phyloP scores from a whole-genome alignment of 2,797 vertebrate species.

The Oryzias sinensis region DNA sequence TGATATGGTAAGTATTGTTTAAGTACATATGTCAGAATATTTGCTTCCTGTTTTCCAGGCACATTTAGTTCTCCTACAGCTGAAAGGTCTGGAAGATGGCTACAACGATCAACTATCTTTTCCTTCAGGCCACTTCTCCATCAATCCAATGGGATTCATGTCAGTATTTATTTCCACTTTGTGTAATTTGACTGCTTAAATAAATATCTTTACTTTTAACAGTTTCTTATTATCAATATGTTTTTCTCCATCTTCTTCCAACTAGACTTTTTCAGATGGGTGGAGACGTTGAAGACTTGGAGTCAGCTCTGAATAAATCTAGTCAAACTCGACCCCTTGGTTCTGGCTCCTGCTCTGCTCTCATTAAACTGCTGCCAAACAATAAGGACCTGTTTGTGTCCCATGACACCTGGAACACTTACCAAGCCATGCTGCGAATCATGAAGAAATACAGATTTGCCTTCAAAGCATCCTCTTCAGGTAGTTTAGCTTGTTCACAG shows the following conservation, averaged over 20 bases:
- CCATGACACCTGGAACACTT: constrained; percentile 91
- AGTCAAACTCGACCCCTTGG: constrained; percentile 70
- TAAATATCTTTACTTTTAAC: constrained; percentile 1
- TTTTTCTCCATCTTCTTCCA: not conserved
- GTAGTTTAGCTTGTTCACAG: constrained; percentile 58
- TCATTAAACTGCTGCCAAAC: constrained; percentile 90
- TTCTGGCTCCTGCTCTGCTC: constrained; percentile 91
- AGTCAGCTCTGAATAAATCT: constrained; percentile 86
- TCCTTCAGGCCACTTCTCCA: constrained; percentile 73
- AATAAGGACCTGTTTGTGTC: constrained; percentile 87
- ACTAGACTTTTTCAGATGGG: constrained; percentile 87
- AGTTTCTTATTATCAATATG: constrained; percentile 5
- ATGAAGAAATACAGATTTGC: constrained; percentile 91
- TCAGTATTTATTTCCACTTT: constrained; percentile 64
- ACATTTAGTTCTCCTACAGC: constrained; percentile 86
- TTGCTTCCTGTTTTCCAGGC: constrained; percentile 71
- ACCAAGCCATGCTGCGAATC: constrained; percentile 91
- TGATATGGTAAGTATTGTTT: not conserved
- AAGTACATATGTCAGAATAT: not conserved
- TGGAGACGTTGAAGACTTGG: constrained; percentile 92
- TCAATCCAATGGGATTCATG: constrained; percentile 92
- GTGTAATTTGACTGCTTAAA: not conserved
- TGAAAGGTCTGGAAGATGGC: constrained; percentile 92
- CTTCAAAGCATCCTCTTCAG: constrained; percentile 73
- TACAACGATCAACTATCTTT: constrained; percentile 80